Base-by-base conservation (phyloP, 2,888 invertebrate species). In the Dichetophora obliterata region DNA sequence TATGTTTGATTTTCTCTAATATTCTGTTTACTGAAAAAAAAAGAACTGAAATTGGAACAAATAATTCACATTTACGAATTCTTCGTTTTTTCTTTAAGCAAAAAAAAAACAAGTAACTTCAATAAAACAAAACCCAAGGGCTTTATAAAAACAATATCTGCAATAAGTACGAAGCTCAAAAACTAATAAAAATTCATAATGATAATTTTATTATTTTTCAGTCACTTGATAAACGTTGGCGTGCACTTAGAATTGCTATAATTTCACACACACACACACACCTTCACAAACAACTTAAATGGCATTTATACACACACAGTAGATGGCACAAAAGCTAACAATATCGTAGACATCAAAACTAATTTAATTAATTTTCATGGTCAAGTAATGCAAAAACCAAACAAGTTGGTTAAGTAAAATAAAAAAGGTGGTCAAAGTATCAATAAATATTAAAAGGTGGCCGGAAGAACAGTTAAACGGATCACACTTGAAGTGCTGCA, bases 341-440 rank as follows among this genome's bases (percentile, higher is more conserved):
- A 19, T 59, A 24, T n/a, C 6, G 43, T 8, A 52, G 31, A 70
- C 61, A 52, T 11, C 16, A 43, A 22, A 71, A 76, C 75, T 79
- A 77, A 80, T 80, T 80, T 76, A 81, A 79, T 81, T 81, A 79
- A 76, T 78, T 80, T 80, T 79, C 80, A 81, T 78, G 80, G 80
- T 77, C 81, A 79, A 78, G 75, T 74, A 54, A 77, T 52, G 75
- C 50, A 31, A 77, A 70, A 48, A 37, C 71, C 22, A 37, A 9
- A 24, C 50, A 69, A 14, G 31, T n/a, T 5, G 9, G 61, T 16
- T 43, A 66, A 63, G 61, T 48, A 63, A 71, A 61, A 52, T 24
- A 57, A 65, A 22, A 34, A 61, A 14, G 16, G 16, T 22, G 27
- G 50, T 14, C 8, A 24, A 52, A 52, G 27, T n/a, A 48, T 11